Conservation (phyloP, 1,140 invertebrate species). For the Nasonia vitripennis region DNA sequence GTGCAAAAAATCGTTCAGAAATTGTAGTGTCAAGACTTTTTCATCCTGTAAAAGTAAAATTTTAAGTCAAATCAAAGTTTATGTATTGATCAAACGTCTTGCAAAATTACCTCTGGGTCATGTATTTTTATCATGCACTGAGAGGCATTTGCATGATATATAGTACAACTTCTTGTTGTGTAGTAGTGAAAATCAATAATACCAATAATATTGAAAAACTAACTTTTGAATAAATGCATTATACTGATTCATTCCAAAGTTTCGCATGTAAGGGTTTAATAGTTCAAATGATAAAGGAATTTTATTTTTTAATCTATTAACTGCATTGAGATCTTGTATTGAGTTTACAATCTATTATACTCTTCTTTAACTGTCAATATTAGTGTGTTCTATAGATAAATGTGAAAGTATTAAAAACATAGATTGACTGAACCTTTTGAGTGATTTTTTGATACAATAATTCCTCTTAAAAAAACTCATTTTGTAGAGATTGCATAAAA, state of each 20-base stretch:
- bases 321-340: too few relatives aligned
- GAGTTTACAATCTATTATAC: not conserved
- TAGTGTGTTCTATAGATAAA: not conserved
- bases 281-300: too few relatives aligned
- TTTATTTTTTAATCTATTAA: too few relatives aligned
- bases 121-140: not conserved
- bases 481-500: conserved; percentile 36
- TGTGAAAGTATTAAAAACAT: too few relatives aligned
- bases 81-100: not conserved
- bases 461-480: not conserved
- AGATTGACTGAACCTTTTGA: too few relatives aligned
- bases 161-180: too few relatives aligned
- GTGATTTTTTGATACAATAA: not conserved
- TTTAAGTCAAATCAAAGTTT: not conserved
- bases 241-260: too few relatives aligned
- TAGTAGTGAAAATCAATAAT: too few relatives aligned
- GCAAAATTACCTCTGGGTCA: not conserved
- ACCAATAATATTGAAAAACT: too few relatives aligned
- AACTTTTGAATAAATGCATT: not conserved
- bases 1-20: conserved; percentile 15
- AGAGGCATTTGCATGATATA: too few relatives aligned
- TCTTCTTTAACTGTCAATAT: not conserved
- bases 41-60: not conserved
- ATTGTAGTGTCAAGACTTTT: not conserved
- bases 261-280: not conserved